These are phyloP conservation scores for Tetanocera ferruginea DNA, from an alignment of 2,888 invertebrate species.

Conservation along the genomic window DNA sequence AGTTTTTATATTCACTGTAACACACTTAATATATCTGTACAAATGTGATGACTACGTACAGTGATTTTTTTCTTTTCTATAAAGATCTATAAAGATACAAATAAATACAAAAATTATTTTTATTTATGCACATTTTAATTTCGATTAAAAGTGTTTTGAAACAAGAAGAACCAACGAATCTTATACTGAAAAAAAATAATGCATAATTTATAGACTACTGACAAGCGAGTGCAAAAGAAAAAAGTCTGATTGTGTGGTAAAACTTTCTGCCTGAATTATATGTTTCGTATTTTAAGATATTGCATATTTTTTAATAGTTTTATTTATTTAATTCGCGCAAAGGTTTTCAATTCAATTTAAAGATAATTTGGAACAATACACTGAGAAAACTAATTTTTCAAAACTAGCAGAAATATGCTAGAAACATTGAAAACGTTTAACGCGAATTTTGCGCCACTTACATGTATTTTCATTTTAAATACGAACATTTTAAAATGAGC, in stretches of 20 bases:
- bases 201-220: constrained; percentile 25
- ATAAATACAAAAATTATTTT: not conserved
- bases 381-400: too few relatives aligned
- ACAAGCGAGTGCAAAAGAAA: not conserved
- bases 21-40: constrained; percentile 2
- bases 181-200: not conserved
- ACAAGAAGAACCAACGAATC: not conserved
- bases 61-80: not conserved
- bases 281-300: not conserved
- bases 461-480: too few relatives aligned
- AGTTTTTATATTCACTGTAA: not conserved
- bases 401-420: too few relatives aligned
- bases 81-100: not conserved
- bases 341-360: not conserved
- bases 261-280: not conserved
- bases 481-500: too few relatives aligned
- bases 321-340: not conserved
- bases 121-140: constrained; percentile 37
- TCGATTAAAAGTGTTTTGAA: constrained; percentile 22
- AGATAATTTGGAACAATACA: too few relatives aligned
- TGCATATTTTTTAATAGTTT: not conserved
- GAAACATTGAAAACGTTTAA: too few relatives aligned
- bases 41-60: not conserved
- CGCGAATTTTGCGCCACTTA: too few relatives aligned
- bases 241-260: not conserved